Percentiles rank a stretch among this genome's conserved stretches.
Conservation (phyloP, 2,888 invertebrate genomes). For the Athetis lepigone region DNA sequence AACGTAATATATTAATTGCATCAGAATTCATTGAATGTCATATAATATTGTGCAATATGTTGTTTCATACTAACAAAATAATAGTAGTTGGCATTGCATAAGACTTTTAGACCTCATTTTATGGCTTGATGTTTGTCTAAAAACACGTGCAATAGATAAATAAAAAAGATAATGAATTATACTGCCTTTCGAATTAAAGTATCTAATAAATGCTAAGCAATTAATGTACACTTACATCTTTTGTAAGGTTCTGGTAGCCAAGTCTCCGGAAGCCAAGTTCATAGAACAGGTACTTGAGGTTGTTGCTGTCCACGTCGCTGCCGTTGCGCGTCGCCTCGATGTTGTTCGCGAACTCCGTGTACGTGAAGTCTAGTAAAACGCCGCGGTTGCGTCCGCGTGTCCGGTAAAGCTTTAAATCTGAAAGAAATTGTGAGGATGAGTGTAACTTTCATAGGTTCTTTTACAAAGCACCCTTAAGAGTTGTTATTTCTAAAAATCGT, state of each 20-base stretch:
- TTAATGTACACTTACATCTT: conserved; percentile 72
- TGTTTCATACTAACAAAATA: no score
- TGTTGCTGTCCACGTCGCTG: conserved; percentile 91
- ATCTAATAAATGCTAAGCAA: not conserved
- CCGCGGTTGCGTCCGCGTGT: conserved; percentile 91
- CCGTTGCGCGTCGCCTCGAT: conserved; percentile 87
- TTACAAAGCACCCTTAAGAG: not conserved
- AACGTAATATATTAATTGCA: no score
- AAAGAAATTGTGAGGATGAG: not conserved
- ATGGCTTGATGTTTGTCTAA: no score
- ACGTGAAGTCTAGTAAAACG: conserved; percentile 91
- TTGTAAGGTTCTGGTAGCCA: conserved; percentile 81
- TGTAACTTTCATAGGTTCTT: not conserved
- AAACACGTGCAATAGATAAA: no score
- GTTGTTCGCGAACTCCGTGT: conserved; percentile 86
- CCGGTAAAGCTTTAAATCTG: conserved; percentile 84
- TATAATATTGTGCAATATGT: not conserved
- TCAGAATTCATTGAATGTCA: not conserved
- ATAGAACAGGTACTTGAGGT: conserved; percentile 90
- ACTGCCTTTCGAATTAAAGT: not conserved
- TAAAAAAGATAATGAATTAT: no score
- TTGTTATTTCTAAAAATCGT: no score
- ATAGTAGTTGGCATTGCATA: no score
- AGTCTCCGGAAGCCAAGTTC: conserved; percentile 90
- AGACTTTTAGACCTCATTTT: no score